Evolutionary conservation across 1,140 invertebrate genomes (phyloP), one percentile per base, ranked within the genome.

Genomic region (Cotesia chilonis): DNA sequence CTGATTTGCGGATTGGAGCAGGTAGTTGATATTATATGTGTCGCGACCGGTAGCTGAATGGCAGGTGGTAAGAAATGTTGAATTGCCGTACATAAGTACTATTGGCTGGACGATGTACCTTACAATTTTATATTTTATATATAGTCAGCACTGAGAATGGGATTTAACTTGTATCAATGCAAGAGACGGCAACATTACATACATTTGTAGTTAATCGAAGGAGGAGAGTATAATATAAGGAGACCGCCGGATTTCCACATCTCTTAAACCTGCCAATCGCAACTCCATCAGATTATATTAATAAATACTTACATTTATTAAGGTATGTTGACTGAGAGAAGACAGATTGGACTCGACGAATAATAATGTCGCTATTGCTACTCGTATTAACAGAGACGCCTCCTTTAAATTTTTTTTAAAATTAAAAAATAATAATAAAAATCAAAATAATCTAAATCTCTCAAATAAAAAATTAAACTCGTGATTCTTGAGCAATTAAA

Each of bases 261-360:
- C 74, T 66, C 61, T 54, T 60, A 52, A 54, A 78, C 66, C 77
- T 80, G 75, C 78, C 80, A 80, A 81, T 81, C 75, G 72, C 69
- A 72, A 74, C 2, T 64, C 61, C 35, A 71, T 71, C 70, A 36
- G 20, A 38, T 35, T 55, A 28, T 9, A 14, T 35, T 1, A 17
- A 14, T 28, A 28, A 28, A 28, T 28, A 28, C 5, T 14, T 60
- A 5, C 38, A 37, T 37, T 6, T 60, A 60, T 28, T 20, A 35
- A 0, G n/a, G 35, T 69, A 38, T 28, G 51, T 38, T 9, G 10
- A 37, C 12, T 12, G 59, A 37, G 1, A 28, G 28, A 54, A 55
- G 72, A 77, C 70, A 69, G 73, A 76, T 70, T 1, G 73, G 64
- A 12, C 47, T 41, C 9, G 4, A 66, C 28, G 64, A 76, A 78